These are phyloP conservation scores for Celastrina argiolus DNA, from an alignment of 2,888 invertebrate genomes.

Conservation along the genomic window DNA sequence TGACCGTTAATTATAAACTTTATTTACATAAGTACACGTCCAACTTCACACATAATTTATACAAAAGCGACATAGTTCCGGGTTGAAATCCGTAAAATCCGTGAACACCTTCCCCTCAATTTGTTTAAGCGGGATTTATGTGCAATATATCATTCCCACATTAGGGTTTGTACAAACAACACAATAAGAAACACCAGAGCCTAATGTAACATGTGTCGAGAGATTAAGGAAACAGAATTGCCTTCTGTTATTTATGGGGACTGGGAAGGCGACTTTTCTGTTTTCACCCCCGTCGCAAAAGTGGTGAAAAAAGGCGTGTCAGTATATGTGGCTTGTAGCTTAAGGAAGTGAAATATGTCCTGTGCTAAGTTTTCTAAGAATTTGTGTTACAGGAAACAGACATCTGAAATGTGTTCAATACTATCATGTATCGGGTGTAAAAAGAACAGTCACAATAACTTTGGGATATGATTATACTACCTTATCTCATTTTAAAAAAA, in stretches of 20 bases:
- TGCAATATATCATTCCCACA: not conserved
- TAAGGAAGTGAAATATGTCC: not conserved
- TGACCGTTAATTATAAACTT: not conserved
- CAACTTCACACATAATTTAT: not conserved
- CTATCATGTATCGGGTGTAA: no score
- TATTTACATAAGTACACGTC: not conserved
- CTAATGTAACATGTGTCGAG: constrained; percentile 10
- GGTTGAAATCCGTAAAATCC: not conserved
- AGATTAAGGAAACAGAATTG: not conserved
- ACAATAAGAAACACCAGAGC: constrained; percentile 1
- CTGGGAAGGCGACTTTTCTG: not conserved
- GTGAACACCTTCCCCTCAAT: not conserved
- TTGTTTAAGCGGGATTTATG: not conserved
- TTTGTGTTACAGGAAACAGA: no score
- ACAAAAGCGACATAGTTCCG: no score
- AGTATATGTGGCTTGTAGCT: no score
- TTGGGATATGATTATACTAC: no score
- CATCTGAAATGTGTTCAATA: no score
- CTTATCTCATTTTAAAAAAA: no score
- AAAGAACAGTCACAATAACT: no score
- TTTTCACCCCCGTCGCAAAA: not conserved
- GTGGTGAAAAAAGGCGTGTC: no score
- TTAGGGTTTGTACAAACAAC: not conserved
- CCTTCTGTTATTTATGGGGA: constrained; percentile 7
- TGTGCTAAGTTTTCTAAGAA: not conserved